Evolutionary conservation across 35 echinoderm and acorn worm genomes (phyloP).

Genomic region (Anneissia japonica): DNA sequence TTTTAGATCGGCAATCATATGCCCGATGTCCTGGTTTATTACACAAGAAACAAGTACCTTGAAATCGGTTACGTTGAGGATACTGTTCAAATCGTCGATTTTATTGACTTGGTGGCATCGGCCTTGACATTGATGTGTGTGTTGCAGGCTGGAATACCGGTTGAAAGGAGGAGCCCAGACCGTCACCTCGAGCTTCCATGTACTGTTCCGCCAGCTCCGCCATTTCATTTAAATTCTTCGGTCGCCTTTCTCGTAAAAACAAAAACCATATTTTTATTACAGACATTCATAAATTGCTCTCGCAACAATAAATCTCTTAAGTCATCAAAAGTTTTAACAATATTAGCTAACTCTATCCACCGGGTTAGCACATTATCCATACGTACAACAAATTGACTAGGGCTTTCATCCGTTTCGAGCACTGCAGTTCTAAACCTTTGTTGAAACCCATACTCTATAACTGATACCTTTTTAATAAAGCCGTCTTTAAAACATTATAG

Average conservation of each 20-base stretch:
- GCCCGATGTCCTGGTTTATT: not conserved
- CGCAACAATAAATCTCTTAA: constrained; percentile 40
- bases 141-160: not conserved
- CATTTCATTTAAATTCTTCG: not conserved
- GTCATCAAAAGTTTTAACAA: constrained; percentile 9
- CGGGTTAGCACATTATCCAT: constrained; percentile 12
- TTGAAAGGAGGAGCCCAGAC: not conserved
- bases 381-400: constrained; percentile 27
- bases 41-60: not conserved
- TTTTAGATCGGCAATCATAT: not conserved
- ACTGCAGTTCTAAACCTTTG: constrained; percentile 16
- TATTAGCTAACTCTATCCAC: constrained; percentile 26
- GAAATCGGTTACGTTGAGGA: constrained; percentile 1
- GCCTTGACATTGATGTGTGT: not conserved
- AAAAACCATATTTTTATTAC: constrained; percentile 26
- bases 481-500: too few species aligned
- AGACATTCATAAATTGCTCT: constrained; percentile 41
- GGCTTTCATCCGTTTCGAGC: constrained; percentile 21
- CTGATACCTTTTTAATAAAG: too few species aligned
- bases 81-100: not conserved
- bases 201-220: constrained; percentile 40
- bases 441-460: constrained; percentile 31
- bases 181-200: constrained; percentile 27
- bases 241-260: constrained; percentile 48
- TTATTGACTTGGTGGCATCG: not conserved